Conservation (phyloP, 2,113 vertebrate species). For the Protobothrops mucrosquamatus region DNA sequence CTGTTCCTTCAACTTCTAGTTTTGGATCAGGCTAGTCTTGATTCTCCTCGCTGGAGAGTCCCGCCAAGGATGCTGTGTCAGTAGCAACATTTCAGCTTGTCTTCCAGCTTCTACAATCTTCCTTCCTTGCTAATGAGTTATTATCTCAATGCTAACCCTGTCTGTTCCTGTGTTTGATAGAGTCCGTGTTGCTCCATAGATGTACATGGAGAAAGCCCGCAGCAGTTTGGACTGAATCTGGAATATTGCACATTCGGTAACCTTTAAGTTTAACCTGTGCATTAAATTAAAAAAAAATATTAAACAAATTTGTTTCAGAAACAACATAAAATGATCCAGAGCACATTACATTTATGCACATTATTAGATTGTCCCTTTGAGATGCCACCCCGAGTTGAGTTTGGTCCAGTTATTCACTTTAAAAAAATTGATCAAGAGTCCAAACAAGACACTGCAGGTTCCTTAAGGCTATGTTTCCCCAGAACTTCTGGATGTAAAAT, state of each 20-base stretch:
- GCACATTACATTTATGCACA: constrained; percentile 39
- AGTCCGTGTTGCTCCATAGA: constrained; percentile 41
- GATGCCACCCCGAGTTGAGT: constrained; percentile 47
- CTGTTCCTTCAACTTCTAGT: background rate
- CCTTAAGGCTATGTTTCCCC: constrained; percentile 83
- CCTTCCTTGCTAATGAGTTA: constrained; percentile 64
- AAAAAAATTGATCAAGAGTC: constrained; percentile 67
- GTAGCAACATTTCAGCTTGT: background rate
- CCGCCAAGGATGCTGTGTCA: background rate
- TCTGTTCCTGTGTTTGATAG: constrained; percentile 46
- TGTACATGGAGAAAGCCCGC: constrained; percentile 55
- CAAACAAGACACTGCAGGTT: constrained; percentile 76
- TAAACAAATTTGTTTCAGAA: background rate
- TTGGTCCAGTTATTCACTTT: constrained; percentile 62
- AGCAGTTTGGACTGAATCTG: constrained; percentile 55
- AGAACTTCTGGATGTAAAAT: constrained; percentile 64
- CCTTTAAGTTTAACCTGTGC: constrained; percentile 66
- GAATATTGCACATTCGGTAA: constrained; percentile 68
- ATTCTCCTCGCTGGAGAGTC: background rate
- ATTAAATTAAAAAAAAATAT: constrained; percentile 20
- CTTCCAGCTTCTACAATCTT: constrained; percentile 35
- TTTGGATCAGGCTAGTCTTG: background rate
- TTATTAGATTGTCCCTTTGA: constrained; percentile 45
- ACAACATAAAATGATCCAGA: constrained; percentile 31
- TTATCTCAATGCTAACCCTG: constrained; percentile 61